Evolutionary conservation across 2,797 vertebrate genomes (phyloP), one percentile per base, ranked within the genome.

Genomic region (Danio choprae): DNA sequence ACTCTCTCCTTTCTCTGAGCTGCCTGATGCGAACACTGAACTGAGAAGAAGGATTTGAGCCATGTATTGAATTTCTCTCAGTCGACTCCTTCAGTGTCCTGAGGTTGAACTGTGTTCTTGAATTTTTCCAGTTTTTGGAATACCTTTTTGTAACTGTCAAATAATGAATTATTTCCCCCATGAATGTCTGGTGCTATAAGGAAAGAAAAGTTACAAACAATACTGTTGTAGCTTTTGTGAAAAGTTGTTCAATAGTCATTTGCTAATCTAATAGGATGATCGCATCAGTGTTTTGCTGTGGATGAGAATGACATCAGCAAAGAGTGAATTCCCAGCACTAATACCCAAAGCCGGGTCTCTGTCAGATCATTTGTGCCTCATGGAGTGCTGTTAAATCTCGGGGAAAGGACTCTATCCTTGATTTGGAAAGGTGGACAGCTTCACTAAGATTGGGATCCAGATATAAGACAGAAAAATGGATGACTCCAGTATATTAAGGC

Each of bases 401-500:
- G 13, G 46, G 44, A 29, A 12, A n/a, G 6, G 20, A 68, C 65
- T 74, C n/a, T 18, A 74, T 62, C 40, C 41, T 70, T 46, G 43
- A 64, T 44, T 6, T 56, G 58, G 20, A 59, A 44, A 13, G 29
- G 71, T 7, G 40, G 50, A 46, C 69, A 10, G 38, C 43, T 55
- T 64, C 9, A 58, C 56, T 75, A n/a, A 80, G 81, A 69, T 44
- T 41, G 10, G 5, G 36, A 44, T 18, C 7, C 4, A 43, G 10
- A 29, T 36, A 77, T 18, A 74, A 62, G 20, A 53, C 55, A 3
- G 10, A 58, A 86, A 40, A 73, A 96, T 96, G 95, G 95, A 95
- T 87, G 94, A 96, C 90, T 95, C 95, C 43, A 95, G 95, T 88
- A 95, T 96, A 87, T 88, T 96, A 62, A 92, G 93, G 84, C 92